Evolutionary conservation across 2,888 invertebrate species (phyloP).

Genomic region (Microdon myrmicae): DNA sequence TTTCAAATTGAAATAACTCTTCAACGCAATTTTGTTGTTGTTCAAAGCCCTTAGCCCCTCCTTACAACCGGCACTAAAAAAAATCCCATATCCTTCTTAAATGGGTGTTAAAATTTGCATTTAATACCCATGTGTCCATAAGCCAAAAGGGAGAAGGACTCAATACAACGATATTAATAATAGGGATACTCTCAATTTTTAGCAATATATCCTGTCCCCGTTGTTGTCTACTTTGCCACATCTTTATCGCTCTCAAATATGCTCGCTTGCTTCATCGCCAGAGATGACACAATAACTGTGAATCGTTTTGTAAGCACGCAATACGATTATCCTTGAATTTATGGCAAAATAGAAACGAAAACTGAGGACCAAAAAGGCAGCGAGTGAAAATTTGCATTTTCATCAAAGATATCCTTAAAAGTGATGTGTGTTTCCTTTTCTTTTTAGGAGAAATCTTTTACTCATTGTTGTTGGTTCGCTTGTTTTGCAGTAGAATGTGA

Average conservation of each 20-base stretch:
- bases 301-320: conserved; percentile 52
- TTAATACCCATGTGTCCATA: conserved; percentile 46
- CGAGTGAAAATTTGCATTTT: conserved; percentile 46
- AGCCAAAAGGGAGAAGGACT: conserved; percentile 16
- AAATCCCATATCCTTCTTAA: conserved; percentile 35
- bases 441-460: too few species aligned
- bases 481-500: conserved; percentile 20
- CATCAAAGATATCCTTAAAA: conserved; percentile 27
- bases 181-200: conserved; percentile 45
- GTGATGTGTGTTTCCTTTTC: conserved; percentile 3
- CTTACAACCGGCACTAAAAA: not conserved
- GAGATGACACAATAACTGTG: conserved; percentile 50
- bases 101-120: conserved; percentile 50
- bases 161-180: conserved; percentile 33
- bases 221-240: conserved; percentile 6
- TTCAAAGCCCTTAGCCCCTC: conserved; percentile 34
- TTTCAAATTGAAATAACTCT: conserved; percentile 51
- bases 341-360: conserved; percentile 25
- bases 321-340: conserved; percentile 53
- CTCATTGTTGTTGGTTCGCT: not conserved
- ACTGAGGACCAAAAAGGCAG: not conserved
- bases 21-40: conserved; percentile 39
- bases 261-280: conserved; percentile 20
- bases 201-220: conserved; percentile 27
- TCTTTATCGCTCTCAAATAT: conserved; percentile 1